Conservation (phyloP, 2,113 vertebrate genomes). For the Calyptommatus sinebrachiatus region DNA sequence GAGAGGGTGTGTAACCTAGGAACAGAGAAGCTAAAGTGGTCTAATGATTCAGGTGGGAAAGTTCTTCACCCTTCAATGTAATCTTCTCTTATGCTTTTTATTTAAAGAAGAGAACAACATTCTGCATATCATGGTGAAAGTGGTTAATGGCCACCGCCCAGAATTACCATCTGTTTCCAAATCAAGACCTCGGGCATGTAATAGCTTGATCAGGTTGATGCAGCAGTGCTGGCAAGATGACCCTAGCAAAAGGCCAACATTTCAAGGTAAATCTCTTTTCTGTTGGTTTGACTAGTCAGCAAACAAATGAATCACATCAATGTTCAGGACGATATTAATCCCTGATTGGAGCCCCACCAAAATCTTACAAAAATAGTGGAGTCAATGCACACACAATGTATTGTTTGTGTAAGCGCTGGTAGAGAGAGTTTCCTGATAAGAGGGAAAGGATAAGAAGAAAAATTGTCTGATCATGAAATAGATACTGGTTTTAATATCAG, state of each 20-base stretch:
- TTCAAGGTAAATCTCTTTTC: constrained; percentile 82
- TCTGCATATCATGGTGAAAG: constrained; percentile 97
- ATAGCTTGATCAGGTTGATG: constrained; percentile 87
- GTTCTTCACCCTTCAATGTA: neutral
- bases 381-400: constrained; percentile 51
- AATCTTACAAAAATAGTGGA: constrained; percentile 45
- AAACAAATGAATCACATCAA: constrained; percentile 42
- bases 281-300: constrained; percentile 40
- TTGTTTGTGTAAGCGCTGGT: constrained; percentile 45
- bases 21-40: too few species aligned
- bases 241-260: constrained; percentile 84
- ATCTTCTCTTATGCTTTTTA: neutral
- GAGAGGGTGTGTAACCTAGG: too few species aligned
- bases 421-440: constrained; percentile 48
- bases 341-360: constrained; percentile 36
- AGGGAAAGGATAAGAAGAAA: constrained; percentile 55
- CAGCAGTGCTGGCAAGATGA: constrained; percentile 88
- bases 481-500: constrained; percentile 10
- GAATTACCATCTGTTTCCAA: constrained; percentile 84
- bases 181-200: constrained; percentile 81
- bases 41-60: neutral
- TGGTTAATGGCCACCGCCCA: constrained; percentile 91
- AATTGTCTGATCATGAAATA: constrained; percentile 47
- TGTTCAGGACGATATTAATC: constrained; percentile 59
- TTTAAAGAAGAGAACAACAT: constrained; percentile 93